Evolutionary conservation across 1,140 invertebrate species (phyloP).

Genomic region (Brachionus rotundiformis): DNA sequence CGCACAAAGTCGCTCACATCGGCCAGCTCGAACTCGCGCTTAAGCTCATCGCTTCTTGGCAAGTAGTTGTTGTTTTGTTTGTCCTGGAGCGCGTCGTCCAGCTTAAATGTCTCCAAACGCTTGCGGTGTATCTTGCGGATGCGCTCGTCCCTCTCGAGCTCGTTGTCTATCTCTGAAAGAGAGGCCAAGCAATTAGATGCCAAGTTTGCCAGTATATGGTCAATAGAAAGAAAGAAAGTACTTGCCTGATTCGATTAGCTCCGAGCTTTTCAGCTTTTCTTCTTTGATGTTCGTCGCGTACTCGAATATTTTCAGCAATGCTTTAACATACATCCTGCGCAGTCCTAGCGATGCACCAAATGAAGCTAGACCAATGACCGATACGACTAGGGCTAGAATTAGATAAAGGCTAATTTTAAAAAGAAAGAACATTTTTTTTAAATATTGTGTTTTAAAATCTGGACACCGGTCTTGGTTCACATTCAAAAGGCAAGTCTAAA

Average conservation of each 20-base stretch:
- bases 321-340: conserved; percentile 47
- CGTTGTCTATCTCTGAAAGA: conserved; percentile 21
- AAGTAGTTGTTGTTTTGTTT: conserved; percentile 43
- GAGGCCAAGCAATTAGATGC: neutral
- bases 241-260: conserved; percentile 7
- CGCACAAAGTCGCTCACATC: conserved; percentile 18
- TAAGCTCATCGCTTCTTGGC: neutral
- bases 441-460: too few species aligned
- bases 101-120: neutral
- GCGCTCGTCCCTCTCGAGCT: neutral
- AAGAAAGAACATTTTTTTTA: conserved; percentile 9
- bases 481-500: neutral
- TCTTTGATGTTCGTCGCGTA: conserved; percentile 51
- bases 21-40: conserved; percentile 27
- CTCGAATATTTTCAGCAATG: conserved; percentile 41
- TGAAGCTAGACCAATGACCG: conserved; percentile 43
- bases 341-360: conserved; percentile 47
- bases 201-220: too few species aligned
- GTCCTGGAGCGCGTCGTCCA: conserved; percentile 9
- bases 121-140: neutral
- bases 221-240: too few species aligned
- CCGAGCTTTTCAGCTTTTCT: conserved; percentile 40
- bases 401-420: neutral
- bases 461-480: neutral
- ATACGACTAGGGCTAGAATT: conserved; percentile 25